Percentiles rank a stretch among this genome's conserved stretches.
Evolutionary conservation across 2,113 vertebrate species (phyloP).

Genomic region (Myrmophylax atrothorax): DNA sequence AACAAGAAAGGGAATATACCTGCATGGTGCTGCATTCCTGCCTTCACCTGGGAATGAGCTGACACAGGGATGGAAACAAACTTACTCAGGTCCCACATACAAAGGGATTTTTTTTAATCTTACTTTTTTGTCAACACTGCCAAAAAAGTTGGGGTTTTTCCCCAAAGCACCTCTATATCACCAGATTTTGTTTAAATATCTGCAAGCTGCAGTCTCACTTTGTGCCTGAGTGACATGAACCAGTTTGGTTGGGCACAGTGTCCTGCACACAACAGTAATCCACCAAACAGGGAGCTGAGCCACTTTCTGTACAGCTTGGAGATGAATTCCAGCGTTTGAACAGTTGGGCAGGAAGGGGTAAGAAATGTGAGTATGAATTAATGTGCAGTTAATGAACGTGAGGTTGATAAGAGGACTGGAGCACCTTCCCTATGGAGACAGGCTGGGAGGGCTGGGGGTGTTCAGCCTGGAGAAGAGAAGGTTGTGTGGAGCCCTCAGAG

Average conservation of each 20-base stretch:
- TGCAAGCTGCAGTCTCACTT: not conserved
- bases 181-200: not conserved
- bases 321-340: not conserved
- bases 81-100: not conserved
- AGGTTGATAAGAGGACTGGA: not conserved
- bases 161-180: not conserved
- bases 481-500: not conserved
- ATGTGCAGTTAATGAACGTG: not conserved
- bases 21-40: not conserved
- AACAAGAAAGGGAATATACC: not conserved
- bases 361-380: not conserved
- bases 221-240: not conserved
- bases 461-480: not conserved
- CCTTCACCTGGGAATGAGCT: not conserved
- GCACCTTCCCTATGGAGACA: not conserved
- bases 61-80: not conserved
- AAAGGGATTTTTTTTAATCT: not conserved
- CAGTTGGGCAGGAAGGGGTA: too few species aligned
- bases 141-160: not conserved
- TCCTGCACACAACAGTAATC: not conserved
- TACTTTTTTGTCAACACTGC: not conserved
- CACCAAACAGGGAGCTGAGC: not conserved
- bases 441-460: not conserved
- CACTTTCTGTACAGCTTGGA: not conserved
- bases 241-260: not conserved